These are phyloP conservation scores for Vanessa atalanta DNA, from an alignment of 1,140 invertebrate genomes.

Conservation along the genomic window DNA sequence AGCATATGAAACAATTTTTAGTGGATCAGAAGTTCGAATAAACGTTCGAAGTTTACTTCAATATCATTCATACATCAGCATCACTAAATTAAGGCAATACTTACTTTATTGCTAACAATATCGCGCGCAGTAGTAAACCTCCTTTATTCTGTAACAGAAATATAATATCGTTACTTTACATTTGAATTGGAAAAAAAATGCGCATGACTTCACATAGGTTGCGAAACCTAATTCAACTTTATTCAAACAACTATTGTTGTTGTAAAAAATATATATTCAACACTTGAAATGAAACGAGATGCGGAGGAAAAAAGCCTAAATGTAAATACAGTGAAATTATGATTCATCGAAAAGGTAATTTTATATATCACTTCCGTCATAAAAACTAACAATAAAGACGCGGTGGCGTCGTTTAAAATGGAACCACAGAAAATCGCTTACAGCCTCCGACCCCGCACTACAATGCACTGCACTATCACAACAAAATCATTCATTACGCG, in stretches of 20 bases:
- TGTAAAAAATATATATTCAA: background rate
- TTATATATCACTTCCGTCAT: conserved; percentile 20
- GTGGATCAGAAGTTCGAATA: too few species aligned
- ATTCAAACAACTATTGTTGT: background rate
- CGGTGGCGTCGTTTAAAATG: conserved; percentile 35
- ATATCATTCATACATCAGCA: too few species aligned
- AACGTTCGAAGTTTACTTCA: too few species aligned
- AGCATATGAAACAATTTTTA: too few species aligned
- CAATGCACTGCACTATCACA: background rate
- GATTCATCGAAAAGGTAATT: conserved; percentile 19
- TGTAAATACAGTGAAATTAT: conserved; percentile 1
- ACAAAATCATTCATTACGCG: background rate
- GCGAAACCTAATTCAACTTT: background rate
- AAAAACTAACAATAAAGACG: conserved; percentile 32
- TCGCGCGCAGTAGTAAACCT: conserved; percentile 16
- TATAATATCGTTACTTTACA: conserved; percentile 53
- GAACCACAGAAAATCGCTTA: conserved; percentile 29
- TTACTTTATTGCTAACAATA: background rate
- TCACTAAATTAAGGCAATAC: too few species aligned
- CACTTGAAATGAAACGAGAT: background rate
- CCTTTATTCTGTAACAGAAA: conserved; percentile 58
- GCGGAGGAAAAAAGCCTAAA: background rate
- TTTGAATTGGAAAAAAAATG: conserved; percentile 23
- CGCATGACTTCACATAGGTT: background rate
- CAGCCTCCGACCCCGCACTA: conserved; percentile 8